Evolutionary conservation across 2,888 invertebrate species (phyloP).

Genomic region (Harmothoe impar): DNA sequence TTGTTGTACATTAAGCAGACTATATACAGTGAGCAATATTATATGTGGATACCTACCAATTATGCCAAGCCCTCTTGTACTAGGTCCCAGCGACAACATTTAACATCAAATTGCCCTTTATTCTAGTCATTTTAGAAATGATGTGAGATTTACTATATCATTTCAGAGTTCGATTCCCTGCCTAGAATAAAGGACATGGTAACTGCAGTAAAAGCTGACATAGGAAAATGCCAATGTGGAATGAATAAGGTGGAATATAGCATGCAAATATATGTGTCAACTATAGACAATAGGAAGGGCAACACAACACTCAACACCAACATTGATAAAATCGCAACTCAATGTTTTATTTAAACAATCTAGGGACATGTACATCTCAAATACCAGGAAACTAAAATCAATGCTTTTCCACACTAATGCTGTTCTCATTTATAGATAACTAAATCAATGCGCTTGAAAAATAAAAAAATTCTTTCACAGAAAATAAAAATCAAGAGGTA

Average conservation of each 20-base stretch:
- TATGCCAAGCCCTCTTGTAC: no score
- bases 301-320: slow-evolving; percentile 46
- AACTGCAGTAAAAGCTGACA: not conserved
- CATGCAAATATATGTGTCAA: slow-evolving; percentile 20
- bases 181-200: not conserved
- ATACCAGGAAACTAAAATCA: not conserved
- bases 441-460: no score
- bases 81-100: no score
- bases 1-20: no score
- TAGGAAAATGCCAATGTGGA: not conserved
- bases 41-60: no score
- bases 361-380: slow-evolving; percentile 47
- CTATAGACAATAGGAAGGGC: not conserved
- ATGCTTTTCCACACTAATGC: not conserved
- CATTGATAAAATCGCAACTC: slow-evolving; percentile 46
- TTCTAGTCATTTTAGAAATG: no score
- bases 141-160: no score
- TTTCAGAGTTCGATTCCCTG: no score
- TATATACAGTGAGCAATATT: no score
- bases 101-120: no score
- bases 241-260: not conserved
- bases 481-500: not conserved
- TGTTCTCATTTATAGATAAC: not conserved
- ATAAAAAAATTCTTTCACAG: not conserved
- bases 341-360: slow-evolving; percentile 8